Evolutionary conservation across 2,797 vertebrate genomes (phyloP).

Genomic region (Gorsachius magnificus): DNA sequence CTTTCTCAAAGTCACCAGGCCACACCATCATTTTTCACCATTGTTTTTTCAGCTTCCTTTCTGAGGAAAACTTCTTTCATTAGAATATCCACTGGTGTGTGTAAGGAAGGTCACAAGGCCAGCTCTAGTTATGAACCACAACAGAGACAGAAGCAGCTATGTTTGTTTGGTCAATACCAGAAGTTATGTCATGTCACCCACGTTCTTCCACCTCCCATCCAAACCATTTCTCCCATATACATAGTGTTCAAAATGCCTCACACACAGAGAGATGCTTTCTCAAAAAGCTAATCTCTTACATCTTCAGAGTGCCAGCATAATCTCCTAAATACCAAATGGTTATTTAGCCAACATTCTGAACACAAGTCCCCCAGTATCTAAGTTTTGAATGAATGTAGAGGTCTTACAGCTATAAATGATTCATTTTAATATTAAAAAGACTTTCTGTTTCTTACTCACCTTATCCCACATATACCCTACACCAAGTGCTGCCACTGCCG

Average conservation of each 20-base stretch:
- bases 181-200: neutral
- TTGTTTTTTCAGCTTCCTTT: neutral
- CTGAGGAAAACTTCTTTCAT: neutral
- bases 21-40: neutral
- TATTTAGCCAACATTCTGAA: accelerated
- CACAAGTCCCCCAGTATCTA: neutral
- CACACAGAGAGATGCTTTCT: neutral
- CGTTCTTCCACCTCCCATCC: neutral
- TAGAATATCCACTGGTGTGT: accelerated
- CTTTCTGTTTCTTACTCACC: neutral
- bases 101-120: neutral
- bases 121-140: neutral
- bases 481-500: neutral
- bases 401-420: neutral
- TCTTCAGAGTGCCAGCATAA: neutral
- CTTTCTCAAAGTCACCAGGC: neutral
- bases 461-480: neutral
- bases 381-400: neutral
- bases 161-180: neutral
- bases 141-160: neutral
- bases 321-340: neutral
- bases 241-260: neutral
- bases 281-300: neutral
- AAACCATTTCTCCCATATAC: neutral
- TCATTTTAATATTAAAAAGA: neutral